These are phyloP conservation scores for Psammodynastes pulverulentus DNA, from an alignment of 2,113 vertebrate species.

Conservation along the genomic window DNA sequence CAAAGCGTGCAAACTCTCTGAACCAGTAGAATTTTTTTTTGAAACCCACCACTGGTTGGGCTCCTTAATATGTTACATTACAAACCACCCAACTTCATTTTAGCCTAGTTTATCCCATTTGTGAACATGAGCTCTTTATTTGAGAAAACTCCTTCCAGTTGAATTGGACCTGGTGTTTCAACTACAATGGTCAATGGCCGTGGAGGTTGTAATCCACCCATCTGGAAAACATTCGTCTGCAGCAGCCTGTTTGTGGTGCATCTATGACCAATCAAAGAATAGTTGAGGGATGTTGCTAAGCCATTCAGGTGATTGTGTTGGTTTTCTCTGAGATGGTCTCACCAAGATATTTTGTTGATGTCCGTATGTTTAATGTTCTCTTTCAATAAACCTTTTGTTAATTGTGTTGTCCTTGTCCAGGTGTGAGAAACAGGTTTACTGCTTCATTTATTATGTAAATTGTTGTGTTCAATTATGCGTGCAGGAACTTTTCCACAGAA, in stretches of 20 bases:
- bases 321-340: not conserved
- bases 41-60: no score
- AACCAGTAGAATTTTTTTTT: no score
- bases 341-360: not conserved
- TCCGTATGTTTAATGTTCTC: not conserved
- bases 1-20: no score
- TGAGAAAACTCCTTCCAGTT: not conserved
- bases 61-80: not conserved
- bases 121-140: not conserved
- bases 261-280: not conserved
- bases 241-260: not conserved
- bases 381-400: not conserved
- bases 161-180: not conserved
- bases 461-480: not conserved
- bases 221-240: not conserved
- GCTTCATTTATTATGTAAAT: not conserved
- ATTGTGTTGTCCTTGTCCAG: not conserved
- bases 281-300: not conserved
- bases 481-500: not conserved
- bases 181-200: not conserved
- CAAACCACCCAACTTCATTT: not conserved
- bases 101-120: not conserved
- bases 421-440: not conserved
- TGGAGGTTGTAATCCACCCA: not conserved
- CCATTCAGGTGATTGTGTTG: not conserved